phyloP scores from a whole-genome alignment of 2,797 vertebrate genomes.

The Streptopelia turtur region DNA sequence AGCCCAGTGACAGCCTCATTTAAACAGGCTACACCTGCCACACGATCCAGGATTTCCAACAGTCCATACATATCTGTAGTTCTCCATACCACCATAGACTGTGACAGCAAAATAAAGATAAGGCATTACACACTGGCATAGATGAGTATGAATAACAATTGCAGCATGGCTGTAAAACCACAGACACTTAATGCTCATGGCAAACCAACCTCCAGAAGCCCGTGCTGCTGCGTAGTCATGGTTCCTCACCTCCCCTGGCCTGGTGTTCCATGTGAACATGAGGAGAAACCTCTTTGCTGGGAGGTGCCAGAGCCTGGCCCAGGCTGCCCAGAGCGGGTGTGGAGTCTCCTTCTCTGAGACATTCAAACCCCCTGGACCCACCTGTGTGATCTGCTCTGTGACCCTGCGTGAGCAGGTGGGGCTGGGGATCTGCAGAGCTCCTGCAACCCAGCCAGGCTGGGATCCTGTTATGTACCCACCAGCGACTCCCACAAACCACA shows the following conservation, averaged over 20 bases:
- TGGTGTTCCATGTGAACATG: no score
- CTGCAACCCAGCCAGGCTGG: no score
- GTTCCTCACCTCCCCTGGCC: neutral
- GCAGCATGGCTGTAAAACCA: accelerated
- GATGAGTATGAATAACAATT: neutral
- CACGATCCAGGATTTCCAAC: neutral
- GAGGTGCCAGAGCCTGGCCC: no score
- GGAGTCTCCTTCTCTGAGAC: no score
- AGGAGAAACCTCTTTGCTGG: no score
- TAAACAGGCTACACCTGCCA: neutral
- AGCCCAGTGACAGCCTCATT: neutral
- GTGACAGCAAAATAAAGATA: neutral
- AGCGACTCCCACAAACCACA: neutral
- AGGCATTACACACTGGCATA: neutral
- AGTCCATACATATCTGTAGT: no score
- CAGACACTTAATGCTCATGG: no score
- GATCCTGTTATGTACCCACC: neutral
- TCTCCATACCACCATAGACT: neutral
- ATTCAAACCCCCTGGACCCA: no score
- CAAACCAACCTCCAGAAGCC: neutral
- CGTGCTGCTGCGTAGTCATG: accelerated
- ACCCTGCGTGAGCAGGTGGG: no score
- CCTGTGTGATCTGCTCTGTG: no score
- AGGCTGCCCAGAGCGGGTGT: no score
- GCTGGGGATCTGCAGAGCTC: no score